These are phyloP conservation scores for Tipula confusa DNA, from an alignment of 2,888 invertebrate species.

Conservation along the genomic window DNA sequence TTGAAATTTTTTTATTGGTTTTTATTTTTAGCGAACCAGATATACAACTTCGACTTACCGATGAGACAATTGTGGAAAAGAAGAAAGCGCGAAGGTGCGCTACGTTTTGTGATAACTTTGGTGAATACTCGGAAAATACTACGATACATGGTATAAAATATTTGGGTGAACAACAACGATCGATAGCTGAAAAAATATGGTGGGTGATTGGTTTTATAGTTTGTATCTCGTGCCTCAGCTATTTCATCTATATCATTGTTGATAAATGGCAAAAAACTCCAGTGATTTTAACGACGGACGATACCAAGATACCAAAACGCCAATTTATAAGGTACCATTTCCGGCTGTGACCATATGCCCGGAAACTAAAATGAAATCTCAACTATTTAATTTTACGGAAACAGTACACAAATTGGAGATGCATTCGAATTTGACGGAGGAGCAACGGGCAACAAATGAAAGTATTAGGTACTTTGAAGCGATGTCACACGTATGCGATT, in stretches of 20 bases:
- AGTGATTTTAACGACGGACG: background rate
- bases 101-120: background rate
- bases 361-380: slow-evolving; percentile 21
- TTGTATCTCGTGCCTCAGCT: background rate
- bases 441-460: background rate
- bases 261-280: slow-evolving; percentile 20
- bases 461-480: background rate
- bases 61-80: background rate
- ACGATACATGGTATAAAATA: background rate
- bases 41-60: background rate
- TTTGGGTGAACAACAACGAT: background rate
- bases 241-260: background rate
- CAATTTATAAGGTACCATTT: background rate
- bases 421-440: background rate
- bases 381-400: background rate
- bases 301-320: background rate
- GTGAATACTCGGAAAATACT: slow-evolving; percentile 1
- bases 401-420: background rate
- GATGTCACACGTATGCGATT: background rate
- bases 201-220: background rate
- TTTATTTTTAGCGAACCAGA: background rate
- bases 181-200: background rate
- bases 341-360: background rate
- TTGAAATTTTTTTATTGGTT: background rate
- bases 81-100: background rate